These are phyloP conservation scores for Agrotis clavis DNA, from an alignment of 2,888 invertebrate species.

Conservation along the genomic window DNA sequence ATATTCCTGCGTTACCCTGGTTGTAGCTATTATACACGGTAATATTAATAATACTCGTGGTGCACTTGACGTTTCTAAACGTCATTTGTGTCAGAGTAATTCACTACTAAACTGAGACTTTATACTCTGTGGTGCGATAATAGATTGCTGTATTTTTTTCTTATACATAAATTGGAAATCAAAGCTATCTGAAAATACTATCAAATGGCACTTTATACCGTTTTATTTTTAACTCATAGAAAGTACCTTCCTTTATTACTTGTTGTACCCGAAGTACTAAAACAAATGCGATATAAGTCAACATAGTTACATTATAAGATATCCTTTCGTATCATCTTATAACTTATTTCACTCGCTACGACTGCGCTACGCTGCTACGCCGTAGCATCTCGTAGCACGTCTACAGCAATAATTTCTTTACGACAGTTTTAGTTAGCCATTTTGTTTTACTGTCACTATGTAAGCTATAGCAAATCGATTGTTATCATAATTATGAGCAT, in stretches of 20 bases:
- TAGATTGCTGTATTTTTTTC: neutral
- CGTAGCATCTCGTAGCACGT: constrained; percentile 53
- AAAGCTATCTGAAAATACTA: too few relatives aligned
- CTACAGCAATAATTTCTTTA: neutral
- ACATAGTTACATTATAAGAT: too few relatives aligned
- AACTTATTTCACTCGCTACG: constrained; percentile 11
- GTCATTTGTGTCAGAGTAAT: neutral
- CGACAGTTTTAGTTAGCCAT: neutral
- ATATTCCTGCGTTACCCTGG: neutral
- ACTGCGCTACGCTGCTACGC: constrained; percentile 47
- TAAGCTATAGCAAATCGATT: too few relatives aligned
- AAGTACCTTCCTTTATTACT: neutral
- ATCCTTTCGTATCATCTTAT: neutral
- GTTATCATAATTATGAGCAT: too few relatives aligned
- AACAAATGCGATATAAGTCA: too few relatives aligned
- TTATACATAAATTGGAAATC: neutral
- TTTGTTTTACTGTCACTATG: neutral
- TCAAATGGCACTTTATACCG: too few relatives aligned
- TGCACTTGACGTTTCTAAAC: neutral
- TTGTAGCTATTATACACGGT: neutral
- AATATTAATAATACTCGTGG: neutral
- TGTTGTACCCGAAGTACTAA: neutral
- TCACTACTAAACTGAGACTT: neutral
- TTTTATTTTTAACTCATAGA: too few relatives aligned
- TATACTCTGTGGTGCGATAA: neutral